Evolutionary conservation across 2,797 vertebrate species (phyloP).

Genomic region (Sebastes wilsoni): DNA sequence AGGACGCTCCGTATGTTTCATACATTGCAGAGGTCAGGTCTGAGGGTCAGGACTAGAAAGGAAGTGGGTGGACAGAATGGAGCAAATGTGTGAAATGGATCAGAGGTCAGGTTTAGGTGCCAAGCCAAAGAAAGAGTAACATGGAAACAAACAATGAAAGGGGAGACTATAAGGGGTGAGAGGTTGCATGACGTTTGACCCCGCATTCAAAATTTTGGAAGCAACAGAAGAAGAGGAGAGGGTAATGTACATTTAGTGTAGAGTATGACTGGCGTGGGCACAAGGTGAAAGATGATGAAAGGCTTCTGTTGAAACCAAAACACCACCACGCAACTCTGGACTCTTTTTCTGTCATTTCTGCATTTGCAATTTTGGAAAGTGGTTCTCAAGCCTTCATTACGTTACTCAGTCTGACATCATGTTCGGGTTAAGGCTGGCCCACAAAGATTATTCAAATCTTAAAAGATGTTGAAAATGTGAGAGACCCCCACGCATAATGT

Average conservation of each 20-base stretch:
- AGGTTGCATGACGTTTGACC: background rate
- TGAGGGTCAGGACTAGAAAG: slow-evolving; percentile 1
- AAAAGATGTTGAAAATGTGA: too few species aligned
- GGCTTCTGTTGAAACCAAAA: background rate
- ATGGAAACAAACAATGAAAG: background rate
- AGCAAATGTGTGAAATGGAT: background rate
- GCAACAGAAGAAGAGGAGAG: background rate
- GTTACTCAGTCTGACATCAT: background rate
- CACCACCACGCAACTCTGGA: background rate
- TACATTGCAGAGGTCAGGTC: background rate
- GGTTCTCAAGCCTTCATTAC: background rate
- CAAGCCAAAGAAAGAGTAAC: background rate
- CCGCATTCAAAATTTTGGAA: background rate
- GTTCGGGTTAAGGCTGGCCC: background rate
- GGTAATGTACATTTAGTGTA: background rate
- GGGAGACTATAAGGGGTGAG: background rate
- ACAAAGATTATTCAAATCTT: too few species aligned
- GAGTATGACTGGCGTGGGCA: background rate
- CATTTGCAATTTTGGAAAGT: background rate
- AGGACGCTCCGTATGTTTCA: background rate
- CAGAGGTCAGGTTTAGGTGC: background rate
- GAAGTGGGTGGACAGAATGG: background rate
- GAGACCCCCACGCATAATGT: accelerated
- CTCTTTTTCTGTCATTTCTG: background rate
- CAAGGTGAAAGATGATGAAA: background rate